A percentile compares a stretch with the other conserved stretches of the same genome.
These are phyloP conservation scores for Hiodon tergisus DNA, from an alignment of 2,113 vertebrate genomes.

Conservation along the genomic window DNA sequence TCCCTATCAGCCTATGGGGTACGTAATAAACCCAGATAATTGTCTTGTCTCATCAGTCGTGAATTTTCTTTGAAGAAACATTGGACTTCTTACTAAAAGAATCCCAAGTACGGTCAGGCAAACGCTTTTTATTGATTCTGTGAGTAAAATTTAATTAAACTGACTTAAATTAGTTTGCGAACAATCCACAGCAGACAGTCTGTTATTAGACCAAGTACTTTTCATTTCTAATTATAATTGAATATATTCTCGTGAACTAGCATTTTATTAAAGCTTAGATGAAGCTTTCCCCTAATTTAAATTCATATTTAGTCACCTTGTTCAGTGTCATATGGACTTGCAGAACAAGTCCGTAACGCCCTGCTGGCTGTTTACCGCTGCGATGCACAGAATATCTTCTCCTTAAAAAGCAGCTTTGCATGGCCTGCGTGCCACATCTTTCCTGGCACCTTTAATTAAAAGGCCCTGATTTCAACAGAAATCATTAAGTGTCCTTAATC, in stretches of 20 bases:
- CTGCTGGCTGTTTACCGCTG: background rate
- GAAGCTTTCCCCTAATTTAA: background rate
- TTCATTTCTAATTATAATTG: background rate
- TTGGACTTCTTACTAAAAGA: background rate
- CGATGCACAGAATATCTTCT: background rate
- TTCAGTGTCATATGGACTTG: background rate
- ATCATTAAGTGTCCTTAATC: slow-evolving; percentile 7
- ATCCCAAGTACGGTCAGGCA: background rate
- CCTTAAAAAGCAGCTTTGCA: slow-evolving; percentile 3
- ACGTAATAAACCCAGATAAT: background rate
- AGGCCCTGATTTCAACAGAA: background rate
- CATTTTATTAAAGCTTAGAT: background rate
- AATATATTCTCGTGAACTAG: background rate
- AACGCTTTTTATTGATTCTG: background rate
- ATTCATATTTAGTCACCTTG: background rate
- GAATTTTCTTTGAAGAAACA: background rate
- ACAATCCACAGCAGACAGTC: background rate
- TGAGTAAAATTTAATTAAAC: background rate
- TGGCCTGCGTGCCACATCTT: background rate
- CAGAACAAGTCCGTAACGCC: background rate
- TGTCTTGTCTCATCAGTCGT: background rate
- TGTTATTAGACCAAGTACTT: too few relatives aligned
- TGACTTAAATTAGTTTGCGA: background rate
- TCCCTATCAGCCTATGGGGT: background rate
- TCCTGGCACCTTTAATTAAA: background rate